These are phyloP conservation scores for Chanos chanos DNA, from an alignment of 2,797 vertebrate genomes.

Conservation along the genomic window DNA sequence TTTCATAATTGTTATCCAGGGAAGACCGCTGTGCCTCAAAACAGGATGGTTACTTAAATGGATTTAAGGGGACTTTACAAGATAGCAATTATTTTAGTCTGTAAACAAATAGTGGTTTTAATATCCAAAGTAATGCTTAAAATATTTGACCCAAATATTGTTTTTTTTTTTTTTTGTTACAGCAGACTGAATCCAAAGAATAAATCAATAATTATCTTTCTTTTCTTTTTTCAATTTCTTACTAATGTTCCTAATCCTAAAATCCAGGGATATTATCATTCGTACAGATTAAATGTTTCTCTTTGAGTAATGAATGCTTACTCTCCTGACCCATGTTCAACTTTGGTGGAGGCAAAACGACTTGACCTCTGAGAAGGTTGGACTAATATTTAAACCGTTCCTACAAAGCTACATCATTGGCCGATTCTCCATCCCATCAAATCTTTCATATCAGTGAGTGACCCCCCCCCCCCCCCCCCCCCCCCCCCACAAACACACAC, in stretches of 20 bases:
- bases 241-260: slow-evolving; percentile 56
- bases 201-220: slow-evolving; percentile 2
- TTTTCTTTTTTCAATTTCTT: slow-evolving; percentile 26
- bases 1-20: slow-evolving; percentile 18
- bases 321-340: slow-evolving; percentile 53
- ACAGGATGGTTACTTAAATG: slow-evolving; percentile 40
- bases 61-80: slow-evolving; percentile 37
- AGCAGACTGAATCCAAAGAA: neutral
- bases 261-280: slow-evolving; percentile 66
- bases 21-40: slow-evolving; percentile 11
- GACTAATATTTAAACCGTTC: too few species aligned
- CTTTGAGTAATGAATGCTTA: slow-evolving; percentile 65
- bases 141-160: neutral
- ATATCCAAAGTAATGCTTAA: neutral
- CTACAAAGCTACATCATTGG: too few species aligned
- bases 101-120: slow-evolving; percentile 12
- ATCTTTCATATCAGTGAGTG: neutral
- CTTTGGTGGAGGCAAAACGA: slow-evolving; percentile 10
- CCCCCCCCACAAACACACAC: neutral
- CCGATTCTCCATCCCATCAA: neutral
- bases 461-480: neutral
- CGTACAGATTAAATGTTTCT: slow-evolving; percentile 69
- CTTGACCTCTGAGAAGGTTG: slow-evolving; percentile 46
- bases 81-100: slow-evolving; percentile 31
- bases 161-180: neutral